Conservation (phyloP, 2,797 vertebrate genomes). For the Sebastes baramenuke region DNA sequence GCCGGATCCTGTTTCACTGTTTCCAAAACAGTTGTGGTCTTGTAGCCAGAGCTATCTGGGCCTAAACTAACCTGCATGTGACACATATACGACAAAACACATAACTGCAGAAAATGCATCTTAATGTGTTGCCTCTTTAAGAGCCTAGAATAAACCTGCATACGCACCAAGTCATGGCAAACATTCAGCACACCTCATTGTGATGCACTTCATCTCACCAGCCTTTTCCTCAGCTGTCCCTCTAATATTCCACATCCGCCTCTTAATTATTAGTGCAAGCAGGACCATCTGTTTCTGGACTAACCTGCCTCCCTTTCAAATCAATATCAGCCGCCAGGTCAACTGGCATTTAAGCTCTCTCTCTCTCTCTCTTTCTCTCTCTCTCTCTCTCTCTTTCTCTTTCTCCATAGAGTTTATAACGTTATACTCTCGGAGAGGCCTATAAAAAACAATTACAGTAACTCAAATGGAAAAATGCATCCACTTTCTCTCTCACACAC, state of each 20-base stretch:
- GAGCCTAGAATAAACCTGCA: not conserved
- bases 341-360: constrained; percentile 38
- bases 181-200: constrained; percentile 59
- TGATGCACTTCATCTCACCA: constrained; percentile 58
- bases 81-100: constrained; percentile 23
- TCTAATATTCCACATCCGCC: constrained; percentile 76
- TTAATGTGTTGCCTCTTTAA: not conserved
- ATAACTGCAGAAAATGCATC: not conserved
- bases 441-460: constrained; percentile 35
- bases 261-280: constrained; percentile 68
- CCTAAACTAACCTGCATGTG: constrained; percentile 52
- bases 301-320: constrained; percentile 50
- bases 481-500: constrained; percentile 6
- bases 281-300: constrained; percentile 70
- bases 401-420: constrained; percentile 8
- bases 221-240: constrained; percentile 55
- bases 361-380: constrained; percentile 13
- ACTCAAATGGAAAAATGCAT: not conserved
- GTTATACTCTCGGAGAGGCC: constrained; percentile 20
- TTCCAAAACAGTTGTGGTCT: constrained; percentile 68
- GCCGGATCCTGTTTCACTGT: constrained; percentile 68
- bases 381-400: constrained; percentile 19
- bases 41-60: constrained; percentile 30
- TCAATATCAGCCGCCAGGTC: constrained; percentile 59
- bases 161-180: constrained; percentile 32